Percentiles rank a stretch among this genome's conserved stretches.
These are phyloP conservation scores for Carterocephalus palaemon DNA, from an alignment of 2,888 invertebrate species.

Conservation along the genomic window DNA sequence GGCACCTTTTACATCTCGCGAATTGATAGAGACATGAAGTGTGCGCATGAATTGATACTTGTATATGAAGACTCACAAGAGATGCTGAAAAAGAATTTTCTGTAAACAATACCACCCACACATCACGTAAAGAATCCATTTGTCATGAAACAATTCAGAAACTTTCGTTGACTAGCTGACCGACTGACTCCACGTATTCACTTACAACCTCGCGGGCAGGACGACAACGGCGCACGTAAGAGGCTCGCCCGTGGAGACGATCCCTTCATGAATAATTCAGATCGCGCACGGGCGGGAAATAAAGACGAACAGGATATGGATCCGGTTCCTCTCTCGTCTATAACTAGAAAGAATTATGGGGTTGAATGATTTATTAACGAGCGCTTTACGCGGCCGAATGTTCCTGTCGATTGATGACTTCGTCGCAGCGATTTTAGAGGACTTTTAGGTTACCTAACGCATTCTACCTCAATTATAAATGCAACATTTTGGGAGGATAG, in stretches of 20 bases:
- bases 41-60: too few species aligned
- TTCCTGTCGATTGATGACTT: constrained; percentile 23
- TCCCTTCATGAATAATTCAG: constrained; percentile 58
- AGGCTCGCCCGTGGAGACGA: constrained; percentile 19
- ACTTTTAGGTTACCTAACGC: too few species aligned
- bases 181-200: constrained; percentile 17
- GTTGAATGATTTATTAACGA: constrained; percentile 32
- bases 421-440: constrained; percentile 2
- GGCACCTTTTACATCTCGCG: too few species aligned
- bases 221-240: constrained; percentile 19
- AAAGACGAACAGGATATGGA: constrained; percentile 60
- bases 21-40: too few species aligned
- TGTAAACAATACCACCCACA: too few species aligned
- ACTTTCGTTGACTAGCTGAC: too few species aligned
- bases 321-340: constrained; percentile 55
- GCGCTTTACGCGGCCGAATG: constrained; percentile 21
- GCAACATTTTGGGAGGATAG: too few species aligned
- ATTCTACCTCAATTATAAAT: too few species aligned
- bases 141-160: too few species aligned
- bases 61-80: too few species aligned
- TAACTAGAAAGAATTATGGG: constrained; percentile 27
- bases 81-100: too few species aligned
- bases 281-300: constrained; percentile 45
- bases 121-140: too few species aligned
- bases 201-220: constrained; percentile 10